A percentile compares a stretch with the other conserved stretches of the same genome.
phyloP scores from a whole-genome alignment of 2,888 invertebrate species.

The Ferrisia virgata region DNA sequence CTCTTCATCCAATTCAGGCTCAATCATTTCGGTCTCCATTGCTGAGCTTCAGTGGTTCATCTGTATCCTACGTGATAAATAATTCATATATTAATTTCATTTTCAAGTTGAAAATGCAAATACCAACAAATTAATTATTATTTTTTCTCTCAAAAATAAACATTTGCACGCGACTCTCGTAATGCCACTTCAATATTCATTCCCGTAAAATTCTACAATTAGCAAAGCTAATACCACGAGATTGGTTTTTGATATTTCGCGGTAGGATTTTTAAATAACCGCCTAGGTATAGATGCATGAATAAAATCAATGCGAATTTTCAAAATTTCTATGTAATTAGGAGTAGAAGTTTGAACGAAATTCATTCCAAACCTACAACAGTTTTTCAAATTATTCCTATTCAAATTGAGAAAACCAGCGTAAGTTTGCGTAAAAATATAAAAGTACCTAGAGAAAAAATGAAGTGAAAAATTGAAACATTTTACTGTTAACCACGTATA shows the following conservation, averaged over 20 bases:
- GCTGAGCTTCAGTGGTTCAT: not conserved
- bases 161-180: too few relatives aligned
- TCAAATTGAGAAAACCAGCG: not conserved
- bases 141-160: too few relatives aligned
- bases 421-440: not conserved
- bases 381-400: not conserved
- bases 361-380: too few relatives aligned
- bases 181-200: too few relatives aligned
- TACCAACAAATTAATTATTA: too few relatives aligned
- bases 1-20: not conserved
- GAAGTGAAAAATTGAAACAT: slow-evolving; percentile 7
- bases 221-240: not conserved
- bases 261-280: not conserved
- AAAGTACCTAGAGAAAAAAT: not conserved
- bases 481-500: not conserved
- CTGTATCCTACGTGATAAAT: not conserved
- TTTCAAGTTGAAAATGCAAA: not conserved
- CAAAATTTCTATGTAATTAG: not conserved
- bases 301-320: not conserved
- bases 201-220: too few relatives aligned
- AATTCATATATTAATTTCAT: not conserved
- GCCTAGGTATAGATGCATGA: too few relatives aligned
- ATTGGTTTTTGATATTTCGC: not conserved
- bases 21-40: not conserved
- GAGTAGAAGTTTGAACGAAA: not conserved